phyloP scores from a whole-genome alignment of 2,888 invertebrate species.

The Amphipoea oculea region DNA sequence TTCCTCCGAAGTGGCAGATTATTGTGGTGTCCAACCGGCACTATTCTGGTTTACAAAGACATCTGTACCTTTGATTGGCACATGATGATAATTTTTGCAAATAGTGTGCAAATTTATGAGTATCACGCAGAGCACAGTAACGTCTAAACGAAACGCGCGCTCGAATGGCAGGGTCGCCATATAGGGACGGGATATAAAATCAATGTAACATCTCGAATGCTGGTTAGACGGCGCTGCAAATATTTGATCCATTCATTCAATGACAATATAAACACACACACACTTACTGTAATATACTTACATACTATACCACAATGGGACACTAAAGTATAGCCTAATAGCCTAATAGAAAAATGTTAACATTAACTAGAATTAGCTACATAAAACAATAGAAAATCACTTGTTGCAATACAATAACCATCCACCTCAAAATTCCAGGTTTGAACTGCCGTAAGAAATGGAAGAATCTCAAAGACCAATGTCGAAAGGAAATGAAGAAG shows the following conservation, averaged over 20 bases:
- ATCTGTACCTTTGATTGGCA: background rate
- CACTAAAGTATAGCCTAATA: background rate
- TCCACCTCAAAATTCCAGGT: slow-evolving; percentile 76
- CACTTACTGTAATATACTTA: background rate
- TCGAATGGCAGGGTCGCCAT: background rate
- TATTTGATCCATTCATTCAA: background rate
- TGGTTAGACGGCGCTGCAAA: background rate
- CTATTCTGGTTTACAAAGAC: background rate
- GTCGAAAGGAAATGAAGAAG: slow-evolving; percentile 88
- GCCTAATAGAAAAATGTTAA: background rate
- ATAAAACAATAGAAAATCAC: background rate
- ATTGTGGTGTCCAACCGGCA: no score
- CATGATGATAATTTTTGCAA: background rate
- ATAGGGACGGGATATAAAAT: background rate
- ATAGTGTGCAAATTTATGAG: background rate
- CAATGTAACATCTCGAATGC: background rate
- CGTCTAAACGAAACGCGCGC: no score
- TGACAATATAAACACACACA: background rate
- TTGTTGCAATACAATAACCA: slow-evolving; percentile 12
- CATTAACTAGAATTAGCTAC: background rate
- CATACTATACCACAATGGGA: background rate
- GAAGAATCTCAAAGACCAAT: slow-evolving; percentile 89
- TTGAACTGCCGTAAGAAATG: slow-evolving; percentile 87
- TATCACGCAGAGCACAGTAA: background rate
- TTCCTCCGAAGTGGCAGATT: background rate